Percentiles rank a stretch among this genome's conserved stretches.
Conservation (phyloP, 2,888 invertebrate species). For the Epinotia bilunana region DNA sequence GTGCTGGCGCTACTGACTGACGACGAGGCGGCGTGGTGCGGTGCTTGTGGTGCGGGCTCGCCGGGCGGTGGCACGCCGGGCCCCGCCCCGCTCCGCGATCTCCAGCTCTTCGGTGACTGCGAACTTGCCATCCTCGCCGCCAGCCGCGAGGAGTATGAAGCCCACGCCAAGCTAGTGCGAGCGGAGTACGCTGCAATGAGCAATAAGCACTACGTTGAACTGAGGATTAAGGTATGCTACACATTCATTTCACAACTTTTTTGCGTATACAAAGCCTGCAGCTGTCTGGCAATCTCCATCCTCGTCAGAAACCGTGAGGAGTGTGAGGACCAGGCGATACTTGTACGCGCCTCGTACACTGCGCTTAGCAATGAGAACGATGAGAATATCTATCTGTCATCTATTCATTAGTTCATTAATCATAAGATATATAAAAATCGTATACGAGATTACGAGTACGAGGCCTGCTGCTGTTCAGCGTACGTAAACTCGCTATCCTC, state of each 20-base stretch:
- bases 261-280: too few species aligned
- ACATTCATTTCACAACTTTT: background rate
- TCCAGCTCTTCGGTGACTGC: conserved; percentile 75
- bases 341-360: too few species aligned
- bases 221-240: conserved; percentile 66
- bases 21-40: conserved; percentile 69
- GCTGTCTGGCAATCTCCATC: too few species aligned
- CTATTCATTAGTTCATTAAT: too few species aligned
- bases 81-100: conserved; percentile 59
- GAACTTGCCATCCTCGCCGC: conserved; percentile 77
- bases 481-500: too few species aligned
- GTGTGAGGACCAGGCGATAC: too few species aligned
- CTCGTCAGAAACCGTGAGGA: too few species aligned
- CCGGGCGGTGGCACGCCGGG: conserved; percentile 52
- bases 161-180: conserved; percentile 72
- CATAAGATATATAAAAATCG: too few species aligned
- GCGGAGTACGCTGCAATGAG: conserved; percentile 71
- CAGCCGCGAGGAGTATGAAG: conserved; percentile 67
- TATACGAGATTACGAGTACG: too few species aligned
- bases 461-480: too few species aligned
- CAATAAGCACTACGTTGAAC: conserved; percentile 65
- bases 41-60: conserved; percentile 54
- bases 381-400: too few species aligned
- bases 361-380: too few species aligned
- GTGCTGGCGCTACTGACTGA: conserved; percentile 75